Evolutionary conservation across 2,888 invertebrate species (phyloP).

Genomic region (Drosophila mayaguana): DNA sequence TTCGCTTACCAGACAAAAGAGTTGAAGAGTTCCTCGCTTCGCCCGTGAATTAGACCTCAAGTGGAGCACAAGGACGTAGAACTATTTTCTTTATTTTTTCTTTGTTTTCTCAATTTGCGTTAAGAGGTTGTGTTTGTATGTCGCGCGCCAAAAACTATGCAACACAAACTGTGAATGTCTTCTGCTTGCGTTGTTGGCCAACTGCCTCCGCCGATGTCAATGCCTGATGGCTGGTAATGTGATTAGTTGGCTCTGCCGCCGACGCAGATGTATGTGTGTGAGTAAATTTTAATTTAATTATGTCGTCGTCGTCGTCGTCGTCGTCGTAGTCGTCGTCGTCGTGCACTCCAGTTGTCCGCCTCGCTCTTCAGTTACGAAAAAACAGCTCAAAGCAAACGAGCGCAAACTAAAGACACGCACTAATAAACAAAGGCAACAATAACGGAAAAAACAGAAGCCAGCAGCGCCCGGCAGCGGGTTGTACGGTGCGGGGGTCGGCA

Average conservation of each 20-base stretch:
- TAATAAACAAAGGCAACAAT: constrained; percentile 73
- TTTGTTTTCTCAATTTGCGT: constrained; percentile 41
- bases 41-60: constrained; percentile 32
- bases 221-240: constrained; percentile 72
- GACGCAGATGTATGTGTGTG: constrained; percentile 34
- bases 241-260: constrained; percentile 61
- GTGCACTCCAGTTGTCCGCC: constrained; percentile 27
- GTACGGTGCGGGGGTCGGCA: background rate
- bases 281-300: constrained; percentile 78
- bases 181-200: constrained; percentile 47
- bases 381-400: constrained; percentile 65
- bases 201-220: constrained; percentile 58
- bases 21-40: constrained; percentile 49
- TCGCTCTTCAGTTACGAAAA: constrained; percentile 53
- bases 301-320: constrained; percentile 45
- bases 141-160: constrained; percentile 78
- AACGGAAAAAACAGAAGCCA: constrained; percentile 39
- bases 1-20: constrained; percentile 67
- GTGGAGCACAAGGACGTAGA: background rate
- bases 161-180: constrained; percentile 63
- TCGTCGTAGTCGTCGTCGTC: constrained; percentile 29
- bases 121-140: constrained; percentile 32
- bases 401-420: constrained; percentile 69
- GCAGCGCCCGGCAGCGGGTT: background rate
- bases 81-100: background rate